A percentile compares a stretch with the other conserved stretches of the same genome.
phyloP scores from a whole-genome alignment of 2,113 vertebrate species.

The Symphodus melops region DNA sequence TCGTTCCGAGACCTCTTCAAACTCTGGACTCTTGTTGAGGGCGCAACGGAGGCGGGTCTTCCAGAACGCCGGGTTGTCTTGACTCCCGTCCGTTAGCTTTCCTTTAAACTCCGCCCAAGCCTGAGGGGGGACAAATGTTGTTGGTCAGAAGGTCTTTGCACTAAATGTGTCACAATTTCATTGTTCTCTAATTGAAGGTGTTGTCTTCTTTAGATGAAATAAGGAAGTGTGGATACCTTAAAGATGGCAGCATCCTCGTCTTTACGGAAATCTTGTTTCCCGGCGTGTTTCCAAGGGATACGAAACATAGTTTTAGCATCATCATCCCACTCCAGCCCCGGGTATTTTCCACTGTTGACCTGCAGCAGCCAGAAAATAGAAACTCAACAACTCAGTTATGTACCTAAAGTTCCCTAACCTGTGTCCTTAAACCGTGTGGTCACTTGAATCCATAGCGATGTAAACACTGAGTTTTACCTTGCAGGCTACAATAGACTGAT shows the following conservation, averaged over 20 bases:
- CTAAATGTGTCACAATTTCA: neutral
- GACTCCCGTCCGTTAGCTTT: constrained; percentile 75
- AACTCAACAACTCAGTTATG: neutral
- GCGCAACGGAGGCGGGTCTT: constrained; percentile 93
- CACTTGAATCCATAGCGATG: too few relatives aligned
- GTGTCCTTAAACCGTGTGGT: too few relatives aligned
- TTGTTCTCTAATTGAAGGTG: too few relatives aligned
- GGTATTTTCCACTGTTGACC: constrained; percentile 86
- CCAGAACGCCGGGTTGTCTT: constrained; percentile 85
- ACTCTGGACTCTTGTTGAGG: constrained; percentile 91
- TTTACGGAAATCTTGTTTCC: constrained; percentile 92
- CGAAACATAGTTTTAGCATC: constrained; percentile 88
- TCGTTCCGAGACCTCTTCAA: constrained; percentile 83
- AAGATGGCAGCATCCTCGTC: constrained; percentile 92
- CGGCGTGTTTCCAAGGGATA: constrained; percentile 95
- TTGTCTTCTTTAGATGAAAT: too few relatives aligned
- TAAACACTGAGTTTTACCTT: too few relatives aligned
- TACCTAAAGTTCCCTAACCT: too few relatives aligned
- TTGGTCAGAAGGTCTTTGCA: neutral
- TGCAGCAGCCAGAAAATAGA: constrained; percentile 54
- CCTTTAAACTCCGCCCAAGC: constrained; percentile 91
- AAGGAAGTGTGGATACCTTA: constrained; percentile 79
- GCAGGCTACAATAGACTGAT: too few relatives aligned
- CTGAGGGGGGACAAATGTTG: constrained; percentile 57
- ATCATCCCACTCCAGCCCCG: constrained; percentile 90